Evolutionary conservation across 2,113 vertebrate genomes (phyloP).

Genomic region (Beaufortia kweichowensis): DNA sequence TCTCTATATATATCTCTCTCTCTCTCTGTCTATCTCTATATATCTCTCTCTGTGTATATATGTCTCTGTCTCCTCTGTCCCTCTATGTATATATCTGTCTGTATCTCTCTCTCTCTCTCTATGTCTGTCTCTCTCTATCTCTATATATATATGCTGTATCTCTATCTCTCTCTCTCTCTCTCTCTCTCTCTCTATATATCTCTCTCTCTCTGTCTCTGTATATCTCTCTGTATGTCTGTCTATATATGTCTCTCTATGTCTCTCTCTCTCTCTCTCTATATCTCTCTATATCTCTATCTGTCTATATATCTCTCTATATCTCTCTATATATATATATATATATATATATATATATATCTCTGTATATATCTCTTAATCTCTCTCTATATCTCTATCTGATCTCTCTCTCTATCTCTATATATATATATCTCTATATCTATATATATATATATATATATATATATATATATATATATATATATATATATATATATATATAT

Average conservation of each 20-base stretch:
- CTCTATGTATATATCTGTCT: background rate
- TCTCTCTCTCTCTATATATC: background rate
- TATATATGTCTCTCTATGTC: background rate
- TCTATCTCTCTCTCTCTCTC: background rate
- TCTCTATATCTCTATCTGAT: conserved; percentile 6
- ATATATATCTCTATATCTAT: background rate
- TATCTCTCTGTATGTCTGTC: too few species aligned
- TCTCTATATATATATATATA: background rate
- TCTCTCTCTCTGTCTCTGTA: background rate
- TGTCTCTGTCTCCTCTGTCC: too few species aligned
- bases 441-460: too few species aligned
- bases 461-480: too few species aligned
- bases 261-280: background rate
- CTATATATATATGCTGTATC: too few species aligned
- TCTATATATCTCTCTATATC: background rate
- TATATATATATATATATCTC: conserved; percentile 22
- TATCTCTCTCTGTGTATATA: too few species aligned
- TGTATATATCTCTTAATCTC: background rate
- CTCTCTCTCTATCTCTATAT: background rate
- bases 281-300: background rate
- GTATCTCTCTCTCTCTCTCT: background rate
- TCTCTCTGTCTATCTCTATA: too few species aligned
- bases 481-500: too few species aligned
- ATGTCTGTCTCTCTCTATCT: background rate
- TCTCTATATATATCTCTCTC: too few species aligned